Conservation (phyloP, 2,113 vertebrate species). For the Canis aureus region DNA sequence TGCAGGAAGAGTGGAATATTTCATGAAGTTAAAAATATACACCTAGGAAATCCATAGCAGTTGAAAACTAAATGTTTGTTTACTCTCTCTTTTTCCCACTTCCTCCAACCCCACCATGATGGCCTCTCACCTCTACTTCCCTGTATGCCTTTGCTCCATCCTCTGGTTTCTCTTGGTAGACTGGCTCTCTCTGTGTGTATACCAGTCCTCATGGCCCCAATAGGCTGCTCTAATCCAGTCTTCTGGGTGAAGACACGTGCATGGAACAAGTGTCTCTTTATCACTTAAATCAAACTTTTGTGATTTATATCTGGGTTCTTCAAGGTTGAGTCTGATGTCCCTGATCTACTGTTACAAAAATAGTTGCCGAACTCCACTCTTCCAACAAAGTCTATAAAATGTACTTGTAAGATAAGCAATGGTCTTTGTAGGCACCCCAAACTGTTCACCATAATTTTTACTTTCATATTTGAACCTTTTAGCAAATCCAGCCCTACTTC, state of each 20-base stretch:
- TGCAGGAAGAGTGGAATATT: not conserved
- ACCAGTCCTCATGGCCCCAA: not conserved
- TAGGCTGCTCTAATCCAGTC: not conserved
- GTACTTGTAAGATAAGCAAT: not conserved
- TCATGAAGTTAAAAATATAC: not conserved
- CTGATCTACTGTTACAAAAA: not conserved
- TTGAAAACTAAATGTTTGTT: not conserved
- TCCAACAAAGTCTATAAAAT: not conserved
- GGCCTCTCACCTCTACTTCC: not conserved
- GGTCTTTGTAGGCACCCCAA: not conserved
- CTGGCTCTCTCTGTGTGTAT: not conserved
- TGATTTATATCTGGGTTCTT: not conserved
- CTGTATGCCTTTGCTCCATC: not conserved
- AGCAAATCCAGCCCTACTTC: not conserved
- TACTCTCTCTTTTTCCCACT: not conserved
- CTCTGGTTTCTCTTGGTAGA: not conserved
- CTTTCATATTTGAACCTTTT: not conserved
- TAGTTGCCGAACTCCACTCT: not conserved
- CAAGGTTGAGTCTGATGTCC: not conserved
- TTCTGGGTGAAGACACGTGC: not conserved
- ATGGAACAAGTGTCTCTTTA: not conserved
- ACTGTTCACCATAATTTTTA: not conserved
- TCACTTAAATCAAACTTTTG: not conserved
- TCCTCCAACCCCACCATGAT: not conserved
- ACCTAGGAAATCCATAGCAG: not conserved